phyloP scores from a whole-genome alignment of 2,888 invertebrate species.

The Erebia epiphron region DNA sequence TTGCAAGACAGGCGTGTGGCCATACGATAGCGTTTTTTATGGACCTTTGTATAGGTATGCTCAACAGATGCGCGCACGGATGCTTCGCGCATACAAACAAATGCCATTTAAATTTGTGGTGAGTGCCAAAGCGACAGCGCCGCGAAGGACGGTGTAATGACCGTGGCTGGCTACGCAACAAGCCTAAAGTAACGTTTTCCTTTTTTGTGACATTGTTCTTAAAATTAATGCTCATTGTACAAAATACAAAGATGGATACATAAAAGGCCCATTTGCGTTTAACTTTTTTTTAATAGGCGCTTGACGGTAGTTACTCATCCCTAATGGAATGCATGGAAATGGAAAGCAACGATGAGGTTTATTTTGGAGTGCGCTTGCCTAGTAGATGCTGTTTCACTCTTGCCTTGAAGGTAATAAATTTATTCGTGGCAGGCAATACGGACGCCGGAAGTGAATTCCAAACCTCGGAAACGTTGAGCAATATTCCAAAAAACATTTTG shows the following conservation, averaged over 20 bases:
- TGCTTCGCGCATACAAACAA: slow-evolving; percentile 74
- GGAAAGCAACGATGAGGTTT: too few relatives aligned
- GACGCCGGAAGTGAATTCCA: too few relatives aligned
- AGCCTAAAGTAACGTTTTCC: slow-evolving; percentile 25
- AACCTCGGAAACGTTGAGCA: too few relatives aligned
- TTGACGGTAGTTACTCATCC: too few relatives aligned
- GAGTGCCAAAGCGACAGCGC: slow-evolving; percentile 33
- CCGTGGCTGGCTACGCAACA: slow-evolving; percentile 47
- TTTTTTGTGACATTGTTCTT: slow-evolving; percentile 22
- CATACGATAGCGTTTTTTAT: background rate
- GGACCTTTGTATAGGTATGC: background rate
- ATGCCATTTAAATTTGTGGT: slow-evolving; percentile 64
- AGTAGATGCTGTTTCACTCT: too few relatives aligned
- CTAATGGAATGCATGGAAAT: too few relatives aligned
- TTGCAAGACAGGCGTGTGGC: background rate
- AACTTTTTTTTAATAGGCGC: too few relatives aligned
- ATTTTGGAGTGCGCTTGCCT: too few relatives aligned
- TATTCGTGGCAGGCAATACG: too few relatives aligned
- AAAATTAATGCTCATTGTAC: background rate
- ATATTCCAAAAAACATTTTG: too few relatives aligned
- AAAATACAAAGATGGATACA: background rate
- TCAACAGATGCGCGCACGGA: slow-evolving; percentile 46
- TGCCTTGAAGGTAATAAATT: too few relatives aligned
- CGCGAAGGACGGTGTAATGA: slow-evolving; percentile 57
- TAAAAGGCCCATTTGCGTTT: background rate